These are phyloP conservation scores for Stegodyphus dumicola DNA, from an alignment of 1,140 invertebrate species.

Conservation along the genomic window DNA sequence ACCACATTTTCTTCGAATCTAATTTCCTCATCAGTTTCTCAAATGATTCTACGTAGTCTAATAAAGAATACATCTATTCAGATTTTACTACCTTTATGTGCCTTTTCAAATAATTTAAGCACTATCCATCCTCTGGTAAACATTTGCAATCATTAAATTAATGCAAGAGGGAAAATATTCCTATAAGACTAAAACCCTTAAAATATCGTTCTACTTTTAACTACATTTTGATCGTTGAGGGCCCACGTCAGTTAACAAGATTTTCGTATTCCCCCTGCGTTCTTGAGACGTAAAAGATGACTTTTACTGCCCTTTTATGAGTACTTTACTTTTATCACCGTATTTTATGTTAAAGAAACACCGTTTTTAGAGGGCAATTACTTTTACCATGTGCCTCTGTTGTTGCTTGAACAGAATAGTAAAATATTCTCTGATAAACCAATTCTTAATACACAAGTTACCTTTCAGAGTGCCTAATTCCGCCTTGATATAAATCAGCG, in stretches of 20 bases:
- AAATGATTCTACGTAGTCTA: too few species aligned
- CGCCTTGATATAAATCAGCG: too few species aligned
- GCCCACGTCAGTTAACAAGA: slow-evolving; percentile 30
- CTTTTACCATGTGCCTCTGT: neutral
- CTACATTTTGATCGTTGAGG: slow-evolving; percentile 22
- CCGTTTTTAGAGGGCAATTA: slow-evolving; percentile 40
- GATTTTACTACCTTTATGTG: too few species aligned
- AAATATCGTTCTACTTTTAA: slow-evolving; percentile 13
- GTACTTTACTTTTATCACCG: slow-evolving; percentile 47
- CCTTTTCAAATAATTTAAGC: too few species aligned
- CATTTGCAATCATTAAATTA: neutral
- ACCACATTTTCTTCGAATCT: too few species aligned
- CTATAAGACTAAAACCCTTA: neutral
- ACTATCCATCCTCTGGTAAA: neutral
- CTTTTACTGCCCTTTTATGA: slow-evolving; percentile 43
- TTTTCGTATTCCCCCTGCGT: neutral
- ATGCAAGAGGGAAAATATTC: neutral
- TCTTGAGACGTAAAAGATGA: slow-evolving; percentile 4
- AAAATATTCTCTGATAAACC: too few species aligned
- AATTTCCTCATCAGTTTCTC: too few species aligned
- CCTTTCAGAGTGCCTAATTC: too few species aligned
- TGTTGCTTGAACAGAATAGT: neutral
- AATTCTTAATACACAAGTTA: too few species aligned
- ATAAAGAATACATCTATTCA: too few species aligned
- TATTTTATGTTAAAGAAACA: slow-evolving; percentile 50